Evolutionary conservation across 2,113 vertebrate species (phyloP), one percentile per base, ranked within the genome.

Genomic region (Sphaerodactylus townsendi): DNA sequence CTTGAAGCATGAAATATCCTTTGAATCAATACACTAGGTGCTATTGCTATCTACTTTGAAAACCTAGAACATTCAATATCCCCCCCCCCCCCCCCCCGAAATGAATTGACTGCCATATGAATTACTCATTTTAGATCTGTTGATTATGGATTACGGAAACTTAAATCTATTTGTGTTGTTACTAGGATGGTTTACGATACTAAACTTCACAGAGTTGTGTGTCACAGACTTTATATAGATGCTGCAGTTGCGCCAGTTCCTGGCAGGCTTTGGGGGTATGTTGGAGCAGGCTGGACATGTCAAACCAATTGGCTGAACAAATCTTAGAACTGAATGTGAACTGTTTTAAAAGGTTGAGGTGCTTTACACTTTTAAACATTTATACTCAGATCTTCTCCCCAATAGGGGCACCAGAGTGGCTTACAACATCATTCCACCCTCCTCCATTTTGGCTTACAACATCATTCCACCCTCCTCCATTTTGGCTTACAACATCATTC

Each of bases 141-240:
- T 79, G 83, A 79, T 59, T 72, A 53, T 19, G 19, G 41, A 77
- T 77, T 48, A 48, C 48, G 25, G 23, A 88, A 82, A 64, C 53
- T 33, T 56, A 91, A 78, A 85, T 72, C 53, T 76, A n/a, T 75
- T 86, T 72, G 59, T 50, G 41, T 19, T 39, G 50, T 76, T 69
- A 81, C 65, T 76, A 69, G 69, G 37, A 70, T 46, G 37, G 39
- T 37, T 37, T 89, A 25, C 85, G 15, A 69, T 87, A 87, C 6
- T 77, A 13, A 77, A 50, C 79, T 77, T 82, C 41, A 78, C 85
- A 79, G 88, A 92, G 68, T 83, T 71, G 82, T 39, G 39, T 82
- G 84, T 90, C 90, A 90, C 65, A 59, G 83, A 75, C 80, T 93
- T 89, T 81, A 68, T 91, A 92, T 85, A 90, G 87, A 56, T 90